Conservation (phyloP, 2,113 vertebrate genomes). For the Chamaea fasciata region DNA sequence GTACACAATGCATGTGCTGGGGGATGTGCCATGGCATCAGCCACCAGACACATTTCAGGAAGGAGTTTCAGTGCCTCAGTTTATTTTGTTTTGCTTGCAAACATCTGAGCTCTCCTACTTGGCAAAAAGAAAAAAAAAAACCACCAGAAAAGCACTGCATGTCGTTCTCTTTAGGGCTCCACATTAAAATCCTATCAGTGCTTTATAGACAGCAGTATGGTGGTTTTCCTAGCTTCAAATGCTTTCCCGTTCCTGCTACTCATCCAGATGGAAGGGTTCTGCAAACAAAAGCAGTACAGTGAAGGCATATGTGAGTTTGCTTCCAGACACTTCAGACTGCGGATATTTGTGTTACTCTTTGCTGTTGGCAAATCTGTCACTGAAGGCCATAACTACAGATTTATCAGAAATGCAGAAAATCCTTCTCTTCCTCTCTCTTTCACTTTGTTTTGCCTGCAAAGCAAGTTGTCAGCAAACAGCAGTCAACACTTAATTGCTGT, state of each 20-base stretch:
- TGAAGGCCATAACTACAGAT: background rate
- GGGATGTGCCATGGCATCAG: background rate
- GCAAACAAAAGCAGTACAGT: background rate
- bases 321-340: background rate
- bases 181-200: background rate
- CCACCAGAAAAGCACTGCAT: background rate
- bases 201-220: background rate
- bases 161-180: background rate
- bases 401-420: background rate
- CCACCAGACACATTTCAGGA: background rate
- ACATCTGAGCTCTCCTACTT: background rate
- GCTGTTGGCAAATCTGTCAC: background rate
- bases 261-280: background rate
- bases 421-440: background rate
- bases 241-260: background rate
- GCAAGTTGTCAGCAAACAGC: background rate
- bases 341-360: background rate
- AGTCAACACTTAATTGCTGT: background rate
- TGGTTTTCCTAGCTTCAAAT: background rate
- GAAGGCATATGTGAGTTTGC: background rate
- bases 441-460: background rate
- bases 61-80: background rate
- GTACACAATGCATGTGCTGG: background rate
- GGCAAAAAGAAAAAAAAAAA: background rate
- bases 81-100: constrained; percentile 19